A percentile compares a stretch with the other conserved stretches of the same genome.
phyloP scores from a whole-genome alignment of 1,140 invertebrate genomes.

The Lasioglossum baleicum region DNA sequence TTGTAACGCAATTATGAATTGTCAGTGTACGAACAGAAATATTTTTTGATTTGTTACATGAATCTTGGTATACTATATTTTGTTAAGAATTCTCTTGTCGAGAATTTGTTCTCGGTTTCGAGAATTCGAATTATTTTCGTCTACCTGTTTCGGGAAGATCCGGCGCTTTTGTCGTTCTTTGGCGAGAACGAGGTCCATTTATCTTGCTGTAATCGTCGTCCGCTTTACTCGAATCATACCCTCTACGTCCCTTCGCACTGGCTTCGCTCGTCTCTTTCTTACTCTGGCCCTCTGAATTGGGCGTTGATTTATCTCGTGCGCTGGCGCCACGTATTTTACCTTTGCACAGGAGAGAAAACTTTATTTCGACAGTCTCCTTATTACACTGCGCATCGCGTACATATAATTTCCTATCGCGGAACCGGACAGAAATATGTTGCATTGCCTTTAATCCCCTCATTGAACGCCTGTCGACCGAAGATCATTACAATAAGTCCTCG shows the following conservation, averaged over 20 bases:
- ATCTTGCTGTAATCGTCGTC: constrained; percentile 23
- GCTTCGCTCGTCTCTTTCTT: constrained; percentile 1
- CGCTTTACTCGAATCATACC: not conserved
- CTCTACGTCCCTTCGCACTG: not conserved
- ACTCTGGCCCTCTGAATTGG: not conserved
- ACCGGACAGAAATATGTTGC: not conserved
- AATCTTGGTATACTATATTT: too few species aligned
- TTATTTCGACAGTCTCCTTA: constrained; percentile 8
- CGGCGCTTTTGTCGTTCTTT: not conserved
- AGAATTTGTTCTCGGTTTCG: not conserved
- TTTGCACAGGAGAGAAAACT: constrained; percentile 7
- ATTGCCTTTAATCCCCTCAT: not conserved
- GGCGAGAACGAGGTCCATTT: not conserved
- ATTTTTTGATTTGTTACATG: too few species aligned
- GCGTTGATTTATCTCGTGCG: constrained; percentile 23
- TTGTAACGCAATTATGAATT: too few species aligned
- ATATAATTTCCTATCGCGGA: not conserved
- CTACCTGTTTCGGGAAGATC: not conserved
- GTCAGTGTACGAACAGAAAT: too few species aligned
- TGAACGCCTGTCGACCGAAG: not conserved
- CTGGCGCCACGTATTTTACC: not conserved
- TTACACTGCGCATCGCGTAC: not conserved
- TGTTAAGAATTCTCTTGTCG: too few species aligned
- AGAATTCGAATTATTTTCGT: not conserved
- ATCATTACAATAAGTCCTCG: too few species aligned